Evolutionary conservation across 2,797 vertebrate species (phyloP).

Genomic region (Hydrocynus forskahlii): DNA sequence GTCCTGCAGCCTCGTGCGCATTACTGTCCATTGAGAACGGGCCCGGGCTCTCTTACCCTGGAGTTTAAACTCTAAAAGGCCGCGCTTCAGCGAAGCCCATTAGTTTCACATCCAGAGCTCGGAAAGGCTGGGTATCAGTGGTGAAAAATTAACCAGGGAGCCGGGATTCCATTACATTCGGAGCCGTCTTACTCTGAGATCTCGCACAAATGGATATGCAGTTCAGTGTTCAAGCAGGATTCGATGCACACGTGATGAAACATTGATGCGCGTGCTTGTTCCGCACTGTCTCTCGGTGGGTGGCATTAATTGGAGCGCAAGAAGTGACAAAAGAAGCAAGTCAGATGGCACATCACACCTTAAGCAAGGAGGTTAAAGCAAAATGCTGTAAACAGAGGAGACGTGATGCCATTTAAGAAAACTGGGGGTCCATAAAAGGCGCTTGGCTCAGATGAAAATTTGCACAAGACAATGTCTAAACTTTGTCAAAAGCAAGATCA

Average conservation of each 20-base stretch:
- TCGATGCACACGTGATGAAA: constrained; percentile 92
- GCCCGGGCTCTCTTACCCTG: constrained; percentile 61
- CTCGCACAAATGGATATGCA: constrained; percentile 90
- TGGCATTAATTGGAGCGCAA: constrained; percentile 78
- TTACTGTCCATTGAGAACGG: constrained; percentile 73
- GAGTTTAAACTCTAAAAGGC: constrained; percentile 76
- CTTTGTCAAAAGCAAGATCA: too few relatives aligned
- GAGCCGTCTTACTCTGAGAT: constrained; percentile 81
- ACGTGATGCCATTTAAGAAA: too few relatives aligned
- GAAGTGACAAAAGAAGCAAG: constrained; percentile 55
- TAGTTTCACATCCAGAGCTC: constrained; percentile 67
- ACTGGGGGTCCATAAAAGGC: too few relatives aligned
- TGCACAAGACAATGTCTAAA: too few relatives aligned
- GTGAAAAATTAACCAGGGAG: constrained; percentile 84
- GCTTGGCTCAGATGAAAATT: too few relatives aligned
- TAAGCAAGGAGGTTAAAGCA: not conserved
- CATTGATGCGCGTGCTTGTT: constrained; percentile 84
- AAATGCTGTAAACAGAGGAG: too few relatives aligned
- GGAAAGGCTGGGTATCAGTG: constrained; percentile 81
- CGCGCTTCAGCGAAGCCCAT: constrained; percentile 71
- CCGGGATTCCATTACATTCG: constrained; percentile 83
- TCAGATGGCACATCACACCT: constrained; percentile 18
- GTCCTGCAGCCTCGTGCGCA: constrained; percentile 59
- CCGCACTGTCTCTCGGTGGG: constrained; percentile 76
- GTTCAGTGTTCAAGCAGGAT: constrained; percentile 92